These are phyloP conservation scores for Diuraphis noxia DNA, from an alignment of 1,140 invertebrate genomes.

Conservation along the genomic window DNA sequence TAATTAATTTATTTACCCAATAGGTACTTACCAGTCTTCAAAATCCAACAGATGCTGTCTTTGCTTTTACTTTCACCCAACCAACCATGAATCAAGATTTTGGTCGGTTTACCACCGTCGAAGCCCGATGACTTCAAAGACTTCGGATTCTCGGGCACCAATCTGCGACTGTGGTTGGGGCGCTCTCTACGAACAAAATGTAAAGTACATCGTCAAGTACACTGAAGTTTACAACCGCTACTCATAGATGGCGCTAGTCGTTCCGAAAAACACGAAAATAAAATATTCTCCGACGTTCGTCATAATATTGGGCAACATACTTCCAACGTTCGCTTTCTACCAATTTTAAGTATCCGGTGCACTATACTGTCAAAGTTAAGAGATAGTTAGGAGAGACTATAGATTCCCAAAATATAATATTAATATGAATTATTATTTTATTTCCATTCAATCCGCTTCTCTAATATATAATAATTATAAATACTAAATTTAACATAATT, in stretches of 20 bases:
- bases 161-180: too few relatives aligned
- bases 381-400: not conserved
- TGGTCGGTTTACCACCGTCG: not conserved
- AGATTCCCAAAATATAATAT: not conserved
- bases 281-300: not conserved
- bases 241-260: not conserved
- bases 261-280: not conserved
- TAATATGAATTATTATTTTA: not conserved
- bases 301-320: not conserved
- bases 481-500: not conserved
- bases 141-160: not conserved
- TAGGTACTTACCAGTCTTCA: not conserved
- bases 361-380: not conserved
- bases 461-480: not conserved
- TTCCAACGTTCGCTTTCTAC: not conserved
- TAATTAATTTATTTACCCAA: not conserved
- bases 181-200: conserved; percentile 9
- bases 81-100: conserved; percentile 52
- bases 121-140: conserved; percentile 5
- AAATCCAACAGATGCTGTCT: not conserved
- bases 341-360: not conserved
- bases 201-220: not conserved
- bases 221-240: not conserved
- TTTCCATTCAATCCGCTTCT: not conserved
- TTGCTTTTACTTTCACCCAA: not conserved